phyloP scores from a whole-genome alignment of 2,113 vertebrate species.

The Zosterops pallidus region DNA sequence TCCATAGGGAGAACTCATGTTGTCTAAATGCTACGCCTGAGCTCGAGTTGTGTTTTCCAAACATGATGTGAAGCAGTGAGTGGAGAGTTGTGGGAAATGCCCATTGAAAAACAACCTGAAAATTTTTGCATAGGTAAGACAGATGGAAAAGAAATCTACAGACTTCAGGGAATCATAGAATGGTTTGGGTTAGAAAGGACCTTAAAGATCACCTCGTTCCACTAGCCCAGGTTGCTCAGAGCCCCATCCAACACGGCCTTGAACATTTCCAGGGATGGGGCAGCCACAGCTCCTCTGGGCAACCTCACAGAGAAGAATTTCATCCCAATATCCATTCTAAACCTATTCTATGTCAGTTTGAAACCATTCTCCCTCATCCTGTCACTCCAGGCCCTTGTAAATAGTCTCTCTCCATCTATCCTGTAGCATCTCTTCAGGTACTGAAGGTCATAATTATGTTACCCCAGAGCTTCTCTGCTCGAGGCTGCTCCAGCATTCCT shows the following conservation, averaged over 20 bases:
- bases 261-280: neutral
- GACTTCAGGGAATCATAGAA: neutral
- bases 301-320: neutral
- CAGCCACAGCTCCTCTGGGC: neutral
- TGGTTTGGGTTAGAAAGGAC: neutral
- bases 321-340: neutral
- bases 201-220: neutral
- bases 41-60: fast-evolving
- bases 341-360: too few relatives aligned
- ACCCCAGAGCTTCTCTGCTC: neutral
- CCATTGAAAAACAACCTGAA: neutral
- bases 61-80: fast-evolving
- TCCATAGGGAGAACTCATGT: neutral
- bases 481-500: neutral
- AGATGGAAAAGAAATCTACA: neutral
- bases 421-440: neutral
- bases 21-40: neutral
- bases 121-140: neutral
- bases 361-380: neutral
- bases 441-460: neutral
- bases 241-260: too few relatives aligned
- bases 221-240: neutral
- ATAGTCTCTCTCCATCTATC: neutral
- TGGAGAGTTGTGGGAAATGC: neutral
- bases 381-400: neutral